Percentiles rank a stretch among this genome's conserved stretches.
phyloP scores from a whole-genome alignment of 2,888 invertebrate genomes.

The Shargacucullia verbasci region DNA sequence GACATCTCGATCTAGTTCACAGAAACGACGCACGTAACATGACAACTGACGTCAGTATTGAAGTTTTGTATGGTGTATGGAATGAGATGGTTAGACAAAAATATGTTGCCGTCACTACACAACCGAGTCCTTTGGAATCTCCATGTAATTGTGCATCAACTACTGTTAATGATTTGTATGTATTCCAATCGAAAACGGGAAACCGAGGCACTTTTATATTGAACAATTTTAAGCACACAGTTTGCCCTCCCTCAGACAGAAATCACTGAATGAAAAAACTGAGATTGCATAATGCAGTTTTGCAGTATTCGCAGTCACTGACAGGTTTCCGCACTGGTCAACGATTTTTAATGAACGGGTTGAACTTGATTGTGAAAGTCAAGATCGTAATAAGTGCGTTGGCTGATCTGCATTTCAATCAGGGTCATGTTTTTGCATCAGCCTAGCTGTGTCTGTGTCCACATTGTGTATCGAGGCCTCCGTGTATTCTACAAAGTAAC shows the following conservation, averaged over 20 bases:
- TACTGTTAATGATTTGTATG: too few species aligned
- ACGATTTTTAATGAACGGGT: slow-evolving; percentile 50
- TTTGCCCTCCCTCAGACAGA: slow-evolving; percentile 24
- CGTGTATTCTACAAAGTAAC: slow-evolving; percentile 41
- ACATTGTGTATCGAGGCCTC: slow-evolving; percentile 43
- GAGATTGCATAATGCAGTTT: slow-evolving; percentile 37
- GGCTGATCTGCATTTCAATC: slow-evolving; percentile 55
- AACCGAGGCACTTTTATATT: not conserved
- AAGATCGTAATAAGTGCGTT: slow-evolving; percentile 49
- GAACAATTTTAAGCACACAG: slow-evolving; percentile 14
- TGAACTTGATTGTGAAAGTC: slow-evolving; percentile 62
- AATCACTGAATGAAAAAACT: slow-evolving; percentile 44
- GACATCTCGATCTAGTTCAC: slow-evolving; percentile 50
- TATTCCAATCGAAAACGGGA: not conserved
- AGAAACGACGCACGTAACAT: slow-evolving; percentile 27
- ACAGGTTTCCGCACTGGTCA: slow-evolving; percentile 40
- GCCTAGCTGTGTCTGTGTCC: slow-evolving; percentile 19
- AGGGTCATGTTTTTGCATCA: slow-evolving; percentile 54
- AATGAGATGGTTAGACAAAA: not conserved
- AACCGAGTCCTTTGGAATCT: too few species aligned
- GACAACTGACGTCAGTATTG: slow-evolving; percentile 14
- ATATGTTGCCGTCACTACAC: too few species aligned
- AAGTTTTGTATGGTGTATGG: slow-evolving; percentile 2
- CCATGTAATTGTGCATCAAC: too few species aligned
- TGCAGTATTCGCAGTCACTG: slow-evolving; percentile 3